Conservation (phyloP, 2,113 vertebrate species). For the Barnardius zonarius region DNA sequence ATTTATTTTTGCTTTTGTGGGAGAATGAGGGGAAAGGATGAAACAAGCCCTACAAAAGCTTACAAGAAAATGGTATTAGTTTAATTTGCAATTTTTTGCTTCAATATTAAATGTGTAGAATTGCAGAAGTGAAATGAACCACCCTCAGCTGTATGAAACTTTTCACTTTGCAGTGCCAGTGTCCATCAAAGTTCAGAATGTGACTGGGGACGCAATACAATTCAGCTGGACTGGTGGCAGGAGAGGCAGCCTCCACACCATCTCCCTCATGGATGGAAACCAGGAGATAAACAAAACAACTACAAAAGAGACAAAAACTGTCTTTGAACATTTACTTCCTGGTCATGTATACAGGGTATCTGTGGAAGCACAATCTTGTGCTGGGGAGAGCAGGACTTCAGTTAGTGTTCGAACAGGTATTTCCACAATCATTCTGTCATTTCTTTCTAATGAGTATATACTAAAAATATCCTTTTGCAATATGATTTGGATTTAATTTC, state of each 20-base stretch:
- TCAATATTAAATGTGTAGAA: background rate
- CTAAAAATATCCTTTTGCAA: background rate
- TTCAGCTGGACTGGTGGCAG: background rate
- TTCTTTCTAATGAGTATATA: background rate
- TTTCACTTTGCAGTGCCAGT: constrained; percentile 12
- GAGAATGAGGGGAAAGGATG: background rate
- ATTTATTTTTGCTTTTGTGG: background rate
- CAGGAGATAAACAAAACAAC: rapidly evolving
- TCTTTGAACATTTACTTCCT: constrained; percentile 21
- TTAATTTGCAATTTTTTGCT: background rate
- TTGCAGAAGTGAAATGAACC: background rate
- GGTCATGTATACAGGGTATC: constrained; percentile 12
- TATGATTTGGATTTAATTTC: background rate
- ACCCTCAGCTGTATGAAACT: background rate
- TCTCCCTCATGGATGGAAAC: background rate
- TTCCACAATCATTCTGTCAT: background rate
- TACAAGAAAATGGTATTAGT: background rate
- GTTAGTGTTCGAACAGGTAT: constrained; percentile 59
- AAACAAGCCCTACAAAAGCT: background rate
- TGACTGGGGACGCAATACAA: constrained; percentile 12
- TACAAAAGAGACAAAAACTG: background rate
- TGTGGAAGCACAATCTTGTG: constrained; percentile 22
- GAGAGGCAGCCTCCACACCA: background rate
- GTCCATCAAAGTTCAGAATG: background rate
- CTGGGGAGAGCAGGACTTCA: background rate